Conservation (phyloP, 2,888 invertebrate species). For the Osmoderma eremita region DNA sequence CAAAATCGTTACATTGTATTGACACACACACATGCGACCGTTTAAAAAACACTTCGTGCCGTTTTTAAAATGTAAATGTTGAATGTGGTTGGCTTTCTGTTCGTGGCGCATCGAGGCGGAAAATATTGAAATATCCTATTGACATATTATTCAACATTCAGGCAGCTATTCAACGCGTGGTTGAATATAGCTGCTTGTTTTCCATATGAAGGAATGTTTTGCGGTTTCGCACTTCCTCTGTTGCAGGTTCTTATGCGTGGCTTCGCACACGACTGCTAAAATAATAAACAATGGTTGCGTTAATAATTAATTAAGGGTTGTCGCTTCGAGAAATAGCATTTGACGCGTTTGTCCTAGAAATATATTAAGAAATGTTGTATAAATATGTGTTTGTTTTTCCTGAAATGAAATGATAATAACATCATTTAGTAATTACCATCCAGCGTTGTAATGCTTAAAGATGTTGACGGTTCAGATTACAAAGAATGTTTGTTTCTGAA, state of each 20-base stretch:
- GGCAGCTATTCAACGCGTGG: neutral
- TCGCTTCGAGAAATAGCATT: neutral
- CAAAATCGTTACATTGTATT: constrained; percentile 22
- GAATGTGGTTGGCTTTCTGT: neutral
- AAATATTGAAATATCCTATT: constrained; percentile 6
- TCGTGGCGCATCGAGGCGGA: neutral
- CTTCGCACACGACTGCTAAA: constrained; percentile 8
- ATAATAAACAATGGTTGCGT: neutral
- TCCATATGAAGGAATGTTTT: neutral
- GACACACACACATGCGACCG: neutral
- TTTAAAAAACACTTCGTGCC: neutral
- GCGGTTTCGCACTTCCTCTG: constrained; percentile 1
- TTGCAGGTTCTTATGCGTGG: neutral
- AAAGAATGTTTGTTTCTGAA: no score
- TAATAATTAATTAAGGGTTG: constrained; percentile 2
- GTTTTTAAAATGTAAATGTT: neutral
- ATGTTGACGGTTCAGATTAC: no score
- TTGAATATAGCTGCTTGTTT: neutral
- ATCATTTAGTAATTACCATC: no score
- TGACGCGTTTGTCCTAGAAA: constrained; percentile 14
- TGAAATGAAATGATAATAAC: no score
- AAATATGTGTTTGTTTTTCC: no score
- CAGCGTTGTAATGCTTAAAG: no score
- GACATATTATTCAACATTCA: neutral
- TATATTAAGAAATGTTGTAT: neutral